phyloP scores from a whole-genome alignment of 2,113 vertebrate species.

The Clarias gariepinus region DNA sequence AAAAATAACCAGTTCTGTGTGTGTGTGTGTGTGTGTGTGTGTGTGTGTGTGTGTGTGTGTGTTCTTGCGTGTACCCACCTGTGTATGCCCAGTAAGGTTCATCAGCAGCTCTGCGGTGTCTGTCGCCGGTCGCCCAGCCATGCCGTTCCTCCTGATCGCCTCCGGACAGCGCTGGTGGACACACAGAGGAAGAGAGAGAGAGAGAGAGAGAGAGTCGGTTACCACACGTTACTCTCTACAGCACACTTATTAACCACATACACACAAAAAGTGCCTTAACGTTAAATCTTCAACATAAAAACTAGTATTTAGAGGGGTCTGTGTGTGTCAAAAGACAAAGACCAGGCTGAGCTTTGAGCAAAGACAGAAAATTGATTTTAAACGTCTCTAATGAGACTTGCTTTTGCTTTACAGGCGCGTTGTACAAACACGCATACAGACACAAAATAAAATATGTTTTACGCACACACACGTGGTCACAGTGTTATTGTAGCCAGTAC shows the following conservation, averaged over 20 bases:
- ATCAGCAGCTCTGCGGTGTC: slow-evolving; percentile 78
- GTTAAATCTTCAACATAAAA: background rate
- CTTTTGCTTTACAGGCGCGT: too few species aligned
- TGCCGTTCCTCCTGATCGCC: slow-evolving; percentile 77
- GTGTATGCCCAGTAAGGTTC: slow-evolving; percentile 97
- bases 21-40: background rate
- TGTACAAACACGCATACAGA: too few species aligned
- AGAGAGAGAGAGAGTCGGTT: slow-evolving; percentile 10
- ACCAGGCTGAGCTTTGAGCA: too few species aligned
- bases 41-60: background rate
- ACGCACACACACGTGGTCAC: too few species aligned
- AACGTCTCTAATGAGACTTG: too few species aligned
- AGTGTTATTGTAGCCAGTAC: too few species aligned
- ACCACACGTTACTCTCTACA: background rate
- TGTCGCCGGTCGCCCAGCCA: slow-evolving; percentile 74
- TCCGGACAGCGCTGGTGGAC: slow-evolving; percentile 79
- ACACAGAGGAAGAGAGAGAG: background rate
- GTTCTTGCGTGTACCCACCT: slow-evolving; percentile 70
- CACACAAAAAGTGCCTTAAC: background rate
- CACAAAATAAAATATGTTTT: too few species aligned
- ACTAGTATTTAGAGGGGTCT: background rate
- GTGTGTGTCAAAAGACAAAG: too few species aligned
- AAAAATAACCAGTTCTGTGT: background rate
- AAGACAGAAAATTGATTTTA: too few species aligned
- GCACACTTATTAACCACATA: background rate